A percentile compares a stretch with the other conserved stretches of the same genome.
These are phyloP conservation scores for Oostethus manadensis DNA, from an alignment of 2,113 vertebrate species.

Conservation along the genomic window DNA sequence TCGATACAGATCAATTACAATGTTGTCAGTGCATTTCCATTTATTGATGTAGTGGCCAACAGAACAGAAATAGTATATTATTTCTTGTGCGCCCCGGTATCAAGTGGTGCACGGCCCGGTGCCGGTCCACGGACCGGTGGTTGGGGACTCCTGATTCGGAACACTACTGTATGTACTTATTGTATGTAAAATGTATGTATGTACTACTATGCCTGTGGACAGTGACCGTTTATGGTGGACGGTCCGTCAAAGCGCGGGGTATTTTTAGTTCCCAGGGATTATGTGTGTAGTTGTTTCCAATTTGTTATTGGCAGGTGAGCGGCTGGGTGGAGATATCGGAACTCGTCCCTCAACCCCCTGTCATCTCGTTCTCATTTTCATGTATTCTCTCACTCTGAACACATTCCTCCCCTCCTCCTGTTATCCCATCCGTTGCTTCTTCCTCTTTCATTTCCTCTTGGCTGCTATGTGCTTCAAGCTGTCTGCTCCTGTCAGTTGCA, in stretches of 20 bases:
- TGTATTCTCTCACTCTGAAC: not conserved
- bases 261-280: constrained; percentile 72
- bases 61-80: no score
- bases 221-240: constrained; percentile 40
- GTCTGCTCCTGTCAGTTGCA: constrained; percentile 16
- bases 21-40: no score
- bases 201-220: constrained; percentile 22
- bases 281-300: constrained; percentile 70
- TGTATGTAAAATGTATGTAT: constrained; percentile 30
- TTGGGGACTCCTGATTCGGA: no score
- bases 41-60: no score
- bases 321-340: constrained; percentile 46
- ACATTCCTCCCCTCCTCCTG: constrained; percentile 1
- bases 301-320: constrained; percentile 69
- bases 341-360: constrained; percentile 28
- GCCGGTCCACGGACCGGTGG: no score
- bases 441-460: constrained; percentile 36
- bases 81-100: no score
- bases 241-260: constrained; percentile 48
- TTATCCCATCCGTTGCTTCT: not conserved
- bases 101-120: no score
- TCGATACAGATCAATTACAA: no score
- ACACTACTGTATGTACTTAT: no score
- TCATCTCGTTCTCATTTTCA: constrained; percentile 10
- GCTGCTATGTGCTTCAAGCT: constrained; percentile 16